Conservation (phyloP, 2,888 invertebrate species). For the Cantharis rustica region DNA sequence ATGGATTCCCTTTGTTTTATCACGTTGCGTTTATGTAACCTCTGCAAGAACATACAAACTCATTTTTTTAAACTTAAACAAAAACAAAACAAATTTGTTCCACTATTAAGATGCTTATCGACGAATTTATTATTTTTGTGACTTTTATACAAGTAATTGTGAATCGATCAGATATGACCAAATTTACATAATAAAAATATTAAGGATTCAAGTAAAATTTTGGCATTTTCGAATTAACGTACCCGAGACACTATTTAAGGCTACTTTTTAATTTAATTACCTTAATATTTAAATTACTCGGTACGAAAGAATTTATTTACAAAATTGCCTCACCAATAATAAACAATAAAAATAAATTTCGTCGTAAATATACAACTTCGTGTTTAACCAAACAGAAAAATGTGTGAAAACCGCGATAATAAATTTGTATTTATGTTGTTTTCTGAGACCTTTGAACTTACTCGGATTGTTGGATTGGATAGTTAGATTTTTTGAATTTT, state of each 20-base stretch:
- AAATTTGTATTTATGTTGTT: not conserved
- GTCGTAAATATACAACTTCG: not conserved
- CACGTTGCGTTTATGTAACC: not conserved
- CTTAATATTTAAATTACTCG: not conserved
- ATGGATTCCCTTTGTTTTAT: slow-evolving; percentile 25
- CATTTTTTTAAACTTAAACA: not conserved
- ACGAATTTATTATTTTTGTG: not conserved
- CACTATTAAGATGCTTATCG: not conserved
- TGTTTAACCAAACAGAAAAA: not conserved
- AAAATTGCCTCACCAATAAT: not conserved
- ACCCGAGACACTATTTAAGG: not conserved
- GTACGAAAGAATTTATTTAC: not conserved
- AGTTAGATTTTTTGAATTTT: not conserved
- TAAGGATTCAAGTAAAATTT: not conserved
- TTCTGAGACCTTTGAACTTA: not conserved
- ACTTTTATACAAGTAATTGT: not conserved
- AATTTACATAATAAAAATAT: not conserved
- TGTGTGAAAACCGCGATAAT: not conserved
- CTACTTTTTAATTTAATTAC: not conserved
- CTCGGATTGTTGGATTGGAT: not conserved
- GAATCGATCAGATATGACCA: not conserved
- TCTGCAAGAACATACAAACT: not conserved
- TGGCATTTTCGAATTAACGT: not conserved
- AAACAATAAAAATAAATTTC: not conserved
- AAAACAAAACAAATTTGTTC: slow-evolving; percentile 4